These are phyloP conservation scores for Myiopsitta monachus DNA, from an alignment of 2,113 vertebrate genomes.

Conservation along the genomic window DNA sequence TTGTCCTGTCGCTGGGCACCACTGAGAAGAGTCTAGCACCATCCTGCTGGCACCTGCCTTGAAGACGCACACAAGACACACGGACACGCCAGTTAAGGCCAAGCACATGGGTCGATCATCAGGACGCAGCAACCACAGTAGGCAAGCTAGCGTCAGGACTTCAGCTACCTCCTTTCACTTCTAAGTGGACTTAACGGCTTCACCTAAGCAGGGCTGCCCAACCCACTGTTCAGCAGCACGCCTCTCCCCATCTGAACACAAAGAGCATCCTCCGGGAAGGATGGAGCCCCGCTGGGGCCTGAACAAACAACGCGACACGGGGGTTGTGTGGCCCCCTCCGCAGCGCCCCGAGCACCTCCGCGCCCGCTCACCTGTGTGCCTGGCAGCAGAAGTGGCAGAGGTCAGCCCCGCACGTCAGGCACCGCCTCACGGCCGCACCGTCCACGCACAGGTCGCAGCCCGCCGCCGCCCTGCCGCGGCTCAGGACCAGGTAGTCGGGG, in stretches of 20 bases:
- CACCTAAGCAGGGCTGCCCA: no score
- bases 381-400: constrained; percentile 92
- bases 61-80: background rate
- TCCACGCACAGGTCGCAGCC: constrained; percentile 89
- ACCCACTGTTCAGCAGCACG: background rate
- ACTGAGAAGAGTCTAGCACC: background rate
- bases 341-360: background rate
- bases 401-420: constrained; percentile 82
- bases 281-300: accelerated
- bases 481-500: constrained; percentile 84
- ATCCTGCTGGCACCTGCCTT: background rate
- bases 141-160: background rate
- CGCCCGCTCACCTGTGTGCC: constrained; percentile 85
- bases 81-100: background rate
- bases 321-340: accelerated
- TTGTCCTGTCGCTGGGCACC: background rate
- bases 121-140: background rate
- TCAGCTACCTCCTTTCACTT: background rate
- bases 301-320: accelerated
- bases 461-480: constrained; percentile 60
- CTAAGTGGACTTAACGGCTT: background rate
- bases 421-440: constrained; percentile 81
- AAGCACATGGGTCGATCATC: accelerated
- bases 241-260: background rate
- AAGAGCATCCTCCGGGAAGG: background rate